Percentiles rank a stretch among this genome's conserved stretches.
Conservation (phyloP, 2,888 invertebrate species). For the Cordilura impudica region DNA sequence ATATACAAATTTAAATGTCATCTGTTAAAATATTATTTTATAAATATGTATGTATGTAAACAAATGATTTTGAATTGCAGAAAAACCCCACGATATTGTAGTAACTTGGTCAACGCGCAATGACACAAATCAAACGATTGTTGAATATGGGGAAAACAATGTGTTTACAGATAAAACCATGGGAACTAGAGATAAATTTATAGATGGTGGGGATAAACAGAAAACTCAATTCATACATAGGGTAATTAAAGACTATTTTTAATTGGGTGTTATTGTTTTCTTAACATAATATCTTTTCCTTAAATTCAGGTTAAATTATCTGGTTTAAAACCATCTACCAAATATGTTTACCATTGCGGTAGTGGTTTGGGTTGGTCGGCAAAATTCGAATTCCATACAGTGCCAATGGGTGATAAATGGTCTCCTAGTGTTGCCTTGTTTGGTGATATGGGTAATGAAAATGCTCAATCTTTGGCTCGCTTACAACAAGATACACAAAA, state of each 20-base stretch:
- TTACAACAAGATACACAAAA: conserved; percentile 90
- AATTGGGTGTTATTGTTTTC: conserved; percentile 6
- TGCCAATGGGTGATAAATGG: conserved; percentile 84
- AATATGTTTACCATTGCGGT: conserved; percentile 90
- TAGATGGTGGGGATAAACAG: conserved; percentile 85
- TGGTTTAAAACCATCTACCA: conserved; percentile 82
- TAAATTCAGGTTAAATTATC: conserved; percentile 46
- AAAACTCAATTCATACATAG: conserved; percentile 88
- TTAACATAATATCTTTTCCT: conserved; percentile 18
- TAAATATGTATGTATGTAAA: neutral
- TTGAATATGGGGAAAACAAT: conserved; percentile 84
- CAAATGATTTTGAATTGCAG: conserved; percentile 75
- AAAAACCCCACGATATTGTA: conserved; percentile 83
- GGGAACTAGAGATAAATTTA: conserved; percentile 83
- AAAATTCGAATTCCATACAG: conserved; percentile 86
- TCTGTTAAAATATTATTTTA: neutral
- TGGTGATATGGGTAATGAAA: conserved; percentile 96
- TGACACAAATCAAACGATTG: conserved; percentile 82
- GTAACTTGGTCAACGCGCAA: conserved; percentile 91
- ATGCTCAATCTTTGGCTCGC: conserved; percentile 89
- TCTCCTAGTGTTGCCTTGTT: conserved; percentile 90
- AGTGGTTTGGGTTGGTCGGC: conserved; percentile 90
- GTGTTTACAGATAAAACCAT: conserved; percentile 78
- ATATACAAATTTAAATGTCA: neutral
- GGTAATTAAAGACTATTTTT: conserved; percentile 78